Conservation (phyloP, 2,797 vertebrate genomes). For the Bradypodion ventrale region DNA sequence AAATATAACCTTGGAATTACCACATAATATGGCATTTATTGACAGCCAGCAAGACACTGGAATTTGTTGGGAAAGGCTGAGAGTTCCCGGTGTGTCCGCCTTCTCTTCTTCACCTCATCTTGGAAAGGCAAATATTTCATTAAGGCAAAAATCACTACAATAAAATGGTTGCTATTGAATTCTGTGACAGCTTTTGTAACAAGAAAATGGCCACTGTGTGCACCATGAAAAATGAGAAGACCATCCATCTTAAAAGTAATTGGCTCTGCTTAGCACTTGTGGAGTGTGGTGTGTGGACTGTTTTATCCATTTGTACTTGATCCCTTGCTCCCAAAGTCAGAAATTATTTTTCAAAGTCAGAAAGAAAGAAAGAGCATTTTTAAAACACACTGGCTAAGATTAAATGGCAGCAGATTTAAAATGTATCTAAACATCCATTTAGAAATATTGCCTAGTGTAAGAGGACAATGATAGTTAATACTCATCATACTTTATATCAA, state of each 20-base stretch:
- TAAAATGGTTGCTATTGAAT: conserved; percentile 65
- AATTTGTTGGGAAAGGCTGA: conserved; percentile 46
- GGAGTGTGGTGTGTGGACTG: conserved; percentile 55
- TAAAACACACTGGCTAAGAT: conserved; percentile 62
- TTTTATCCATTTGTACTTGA: conserved; percentile 69
- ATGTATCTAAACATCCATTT: conserved; percentile 23
- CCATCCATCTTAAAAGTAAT: conserved; percentile 59
- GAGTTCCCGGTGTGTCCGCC: conserved; percentile 29
- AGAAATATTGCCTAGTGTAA: conserved; percentile 49
- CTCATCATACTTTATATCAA: conserved; percentile 62
- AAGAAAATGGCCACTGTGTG: conserved; percentile 64
- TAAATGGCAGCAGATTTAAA: conserved; percentile 68
- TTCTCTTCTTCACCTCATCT: conserved; percentile 36
- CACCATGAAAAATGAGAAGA: conserved; percentile 64
- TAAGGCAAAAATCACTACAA: conserved; percentile 65
- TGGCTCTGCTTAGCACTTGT: conserved; percentile 63
- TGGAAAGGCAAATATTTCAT: conserved; percentile 44
- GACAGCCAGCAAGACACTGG: conserved; percentile 53
- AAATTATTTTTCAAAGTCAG: conserved; percentile 67
- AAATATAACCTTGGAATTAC: conserved; percentile 57
- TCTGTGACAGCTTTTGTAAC: conserved; percentile 59
- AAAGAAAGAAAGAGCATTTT: conserved; percentile 62
- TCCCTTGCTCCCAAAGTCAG: conserved; percentile 57
- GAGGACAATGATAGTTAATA: conserved; percentile 73
- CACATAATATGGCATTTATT: conserved; percentile 43